phyloP scores from a whole-genome alignment of 2,113 vertebrate genomes.

The Lagopus leucura region DNA sequence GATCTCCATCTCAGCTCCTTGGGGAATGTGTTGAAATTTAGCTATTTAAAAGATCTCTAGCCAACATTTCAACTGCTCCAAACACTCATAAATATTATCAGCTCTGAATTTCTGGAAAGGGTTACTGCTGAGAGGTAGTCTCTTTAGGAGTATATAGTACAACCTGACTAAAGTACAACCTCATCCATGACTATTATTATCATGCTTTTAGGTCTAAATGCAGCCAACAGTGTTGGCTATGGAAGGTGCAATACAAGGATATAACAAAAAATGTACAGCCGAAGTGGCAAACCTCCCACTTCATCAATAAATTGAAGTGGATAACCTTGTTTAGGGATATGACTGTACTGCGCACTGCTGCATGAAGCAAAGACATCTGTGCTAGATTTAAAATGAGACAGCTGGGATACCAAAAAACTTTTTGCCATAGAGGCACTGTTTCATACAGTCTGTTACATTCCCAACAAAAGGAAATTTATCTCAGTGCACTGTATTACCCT shows the following conservation, averaged over 20 bases:
- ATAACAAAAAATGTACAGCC: background rate
- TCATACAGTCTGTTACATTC: background rate
- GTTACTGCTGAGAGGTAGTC: constrained; percentile 2
- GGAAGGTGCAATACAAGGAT: background rate
- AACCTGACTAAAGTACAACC: background rate
- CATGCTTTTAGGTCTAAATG: background rate
- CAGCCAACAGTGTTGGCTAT: background rate
- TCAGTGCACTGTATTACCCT: background rate
- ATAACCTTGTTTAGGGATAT: background rate
- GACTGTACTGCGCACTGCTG: background rate
- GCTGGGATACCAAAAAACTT: background rate
- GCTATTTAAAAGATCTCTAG: constrained; percentile 42
- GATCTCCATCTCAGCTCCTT: background rate
- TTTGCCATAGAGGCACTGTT: background rate
- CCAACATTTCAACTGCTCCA: background rate
- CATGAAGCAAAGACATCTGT: background rate
- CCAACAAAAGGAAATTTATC: background rate
- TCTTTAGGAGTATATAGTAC: constrained; percentile 5
- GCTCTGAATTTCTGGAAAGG: constrained; percentile 18
- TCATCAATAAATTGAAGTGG: background rate
- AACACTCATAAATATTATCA: constrained; percentile 52
- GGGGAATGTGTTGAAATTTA: constrained; percentile 37
- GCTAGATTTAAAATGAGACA: background rate
- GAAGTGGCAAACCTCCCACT: background rate
- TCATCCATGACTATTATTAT: background rate